These are phyloP conservation scores for Gryllus bimaculatus DNA, from an alignment of 1,140 invertebrate genomes.

Conservation along the genomic window DNA sequence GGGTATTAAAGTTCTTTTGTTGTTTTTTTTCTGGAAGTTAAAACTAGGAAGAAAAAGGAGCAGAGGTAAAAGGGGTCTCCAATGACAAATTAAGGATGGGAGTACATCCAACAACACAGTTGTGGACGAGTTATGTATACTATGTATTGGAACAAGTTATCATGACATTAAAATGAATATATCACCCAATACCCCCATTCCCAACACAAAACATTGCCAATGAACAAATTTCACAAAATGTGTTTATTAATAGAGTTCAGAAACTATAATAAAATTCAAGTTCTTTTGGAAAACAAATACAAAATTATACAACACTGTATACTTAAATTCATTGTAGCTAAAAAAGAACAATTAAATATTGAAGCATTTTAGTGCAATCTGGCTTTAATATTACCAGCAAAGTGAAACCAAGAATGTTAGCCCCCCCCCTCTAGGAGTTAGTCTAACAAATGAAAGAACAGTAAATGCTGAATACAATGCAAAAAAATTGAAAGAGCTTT, in stretches of 20 bases:
- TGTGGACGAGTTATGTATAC: not conserved
- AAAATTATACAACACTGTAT: not conserved
- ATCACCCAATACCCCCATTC: not conserved
- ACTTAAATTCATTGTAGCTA: not conserved
- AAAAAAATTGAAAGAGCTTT: not conserved
- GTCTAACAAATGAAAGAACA: not conserved
- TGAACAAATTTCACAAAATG: conserved; percentile 15
- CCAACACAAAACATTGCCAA: conserved; percentile 14
- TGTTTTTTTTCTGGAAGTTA: too few relatives aligned
- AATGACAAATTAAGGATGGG: too few relatives aligned
- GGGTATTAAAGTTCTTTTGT: too few relatives aligned
- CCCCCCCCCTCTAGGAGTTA: conserved; percentile 2
- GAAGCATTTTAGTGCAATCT: conserved; percentile 2
- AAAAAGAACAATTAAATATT: not conserved
- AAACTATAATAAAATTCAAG: not conserved
- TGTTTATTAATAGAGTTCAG: too few relatives aligned
- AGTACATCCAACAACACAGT: too few relatives aligned
- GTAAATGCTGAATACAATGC: not conserved
- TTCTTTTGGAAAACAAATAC: conserved; percentile 2
- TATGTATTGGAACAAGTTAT: not conserved
- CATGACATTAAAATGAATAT: not conserved
- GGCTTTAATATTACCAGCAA: not conserved
- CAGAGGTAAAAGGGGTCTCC: too few relatives aligned
- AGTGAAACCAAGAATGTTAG: not conserved
- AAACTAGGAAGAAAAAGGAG: too few relatives aligned